Base-by-base conservation (phyloP, 2,113 vertebrate genomes). In the Sylvietta virens region DNA sequence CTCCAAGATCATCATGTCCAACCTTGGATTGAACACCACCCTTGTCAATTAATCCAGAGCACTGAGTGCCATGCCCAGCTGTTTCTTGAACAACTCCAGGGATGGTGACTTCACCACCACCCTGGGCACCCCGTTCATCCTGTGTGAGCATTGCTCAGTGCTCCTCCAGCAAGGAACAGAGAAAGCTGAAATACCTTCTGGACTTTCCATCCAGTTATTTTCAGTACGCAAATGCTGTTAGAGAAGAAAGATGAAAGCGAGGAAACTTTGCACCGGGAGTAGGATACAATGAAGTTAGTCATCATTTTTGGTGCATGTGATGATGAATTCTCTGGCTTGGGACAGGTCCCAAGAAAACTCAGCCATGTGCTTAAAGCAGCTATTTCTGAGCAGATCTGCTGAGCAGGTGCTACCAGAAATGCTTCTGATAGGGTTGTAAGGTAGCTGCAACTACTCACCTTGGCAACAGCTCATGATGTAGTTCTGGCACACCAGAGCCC, bases 81-180 rank as follows among this genome's bases (percentile, higher is more conserved):
- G 11, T 48, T 69, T 56, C 62, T 48, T 42, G 62, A 42, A 16
- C 10, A 42, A 6, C 54, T 61, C 26, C 31, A 17, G 26, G 18
- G 15, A 19, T 37, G 17, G 12, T 42, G 26, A 54, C 21, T 61
- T 45, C 31, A 15, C 21, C 71, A 69, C 26, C 31, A 48, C 26
- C 17, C 14, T n/a, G 44, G 44, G 44, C 22, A 58, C 16, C 9
- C 13, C 0, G 0, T 40, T 31, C 39, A 60, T 18, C 9, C 11
- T 20, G 31, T 42, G 31, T 2, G 7, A 42, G 18, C 12, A 42
- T 37, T 54, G 9, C 9, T 24, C 48, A 86, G 11, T 44, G 35
- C 7, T 90, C 17, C 39, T 72, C 21, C 53, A 64, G 28, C 76
- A 93, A 67, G 37, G 19, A 92, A 33, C 8, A 70, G 22, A 24